Conservation (phyloP, 2,113 vertebrate genomes). For the Isichthys henryi region DNA sequence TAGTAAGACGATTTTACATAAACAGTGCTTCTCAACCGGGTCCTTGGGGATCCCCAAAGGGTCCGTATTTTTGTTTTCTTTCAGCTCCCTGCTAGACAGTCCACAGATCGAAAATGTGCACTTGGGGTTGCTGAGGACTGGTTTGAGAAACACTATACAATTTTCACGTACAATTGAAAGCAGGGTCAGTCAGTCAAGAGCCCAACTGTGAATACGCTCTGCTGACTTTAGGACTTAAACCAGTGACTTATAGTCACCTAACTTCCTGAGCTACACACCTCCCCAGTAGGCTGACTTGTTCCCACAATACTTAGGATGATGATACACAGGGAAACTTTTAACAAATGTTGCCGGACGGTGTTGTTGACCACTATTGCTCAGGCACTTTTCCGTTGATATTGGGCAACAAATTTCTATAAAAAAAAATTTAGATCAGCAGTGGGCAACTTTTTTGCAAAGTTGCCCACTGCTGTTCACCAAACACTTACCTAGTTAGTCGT, state of each 20-base stretch:
- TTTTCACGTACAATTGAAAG: neutral
- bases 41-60: neutral
- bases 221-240: neutral
- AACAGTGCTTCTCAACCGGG: neutral
- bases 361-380: neutral
- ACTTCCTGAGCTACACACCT: neutral
- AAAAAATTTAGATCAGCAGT: neutral
- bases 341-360: neutral
- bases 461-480: too few relatives aligned
- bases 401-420: neutral
- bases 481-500: too few relatives aligned
- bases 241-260: neutral
- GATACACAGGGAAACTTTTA: neutral
- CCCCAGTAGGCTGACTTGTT: neutral
- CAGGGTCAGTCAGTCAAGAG: neutral
- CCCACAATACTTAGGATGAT: neutral
- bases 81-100: neutral
- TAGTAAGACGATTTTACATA: neutral
- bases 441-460: neutral
- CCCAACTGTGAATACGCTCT: neutral
- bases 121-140: neutral
- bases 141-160: neutral
- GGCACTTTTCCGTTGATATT: neutral
- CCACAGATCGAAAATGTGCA: neutral
- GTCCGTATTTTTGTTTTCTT: neutral